Conservation (phyloP, 2,113 vertebrate genomes). For the Chamaea fasciata region DNA sequence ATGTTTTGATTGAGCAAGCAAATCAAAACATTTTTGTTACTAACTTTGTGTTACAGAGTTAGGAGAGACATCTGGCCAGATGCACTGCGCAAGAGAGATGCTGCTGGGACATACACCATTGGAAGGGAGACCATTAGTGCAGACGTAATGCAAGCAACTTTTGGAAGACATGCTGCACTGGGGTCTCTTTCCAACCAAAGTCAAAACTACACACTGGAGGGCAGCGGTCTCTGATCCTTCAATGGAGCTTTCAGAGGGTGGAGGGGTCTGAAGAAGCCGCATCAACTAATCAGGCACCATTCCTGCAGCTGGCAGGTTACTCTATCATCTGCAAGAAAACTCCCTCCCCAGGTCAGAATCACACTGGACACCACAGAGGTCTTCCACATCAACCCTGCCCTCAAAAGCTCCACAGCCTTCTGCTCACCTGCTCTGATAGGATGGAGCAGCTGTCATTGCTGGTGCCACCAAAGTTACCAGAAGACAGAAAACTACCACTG, state of each 20-base stretch:
- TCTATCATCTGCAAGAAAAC: neutral
- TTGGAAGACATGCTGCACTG: neutral
- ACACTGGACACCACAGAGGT: neutral
- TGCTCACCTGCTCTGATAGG: neutral
- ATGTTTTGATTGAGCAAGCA: no score
- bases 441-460: fast-evolving
- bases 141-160: neutral
- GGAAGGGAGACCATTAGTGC: neutral
- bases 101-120: neutral
- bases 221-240: neutral
- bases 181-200: neutral
- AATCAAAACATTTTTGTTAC: no score
- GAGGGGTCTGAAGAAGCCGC: neutral
- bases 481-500: neutral
- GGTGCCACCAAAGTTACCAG: neutral
- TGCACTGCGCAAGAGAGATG: neutral
- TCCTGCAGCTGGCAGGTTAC: neutral
- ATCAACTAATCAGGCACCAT: neutral
- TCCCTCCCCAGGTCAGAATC: neutral
- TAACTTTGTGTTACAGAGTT: neutral
- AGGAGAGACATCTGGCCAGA: neutral
- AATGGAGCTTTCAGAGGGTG: neutral
- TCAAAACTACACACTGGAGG: neutral
- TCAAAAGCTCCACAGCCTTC: neutral
- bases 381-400: neutral